Evolutionary conservation across 2,888 invertebrate genomes (phyloP).

Genomic region (Sussaba pulchella): DNA sequence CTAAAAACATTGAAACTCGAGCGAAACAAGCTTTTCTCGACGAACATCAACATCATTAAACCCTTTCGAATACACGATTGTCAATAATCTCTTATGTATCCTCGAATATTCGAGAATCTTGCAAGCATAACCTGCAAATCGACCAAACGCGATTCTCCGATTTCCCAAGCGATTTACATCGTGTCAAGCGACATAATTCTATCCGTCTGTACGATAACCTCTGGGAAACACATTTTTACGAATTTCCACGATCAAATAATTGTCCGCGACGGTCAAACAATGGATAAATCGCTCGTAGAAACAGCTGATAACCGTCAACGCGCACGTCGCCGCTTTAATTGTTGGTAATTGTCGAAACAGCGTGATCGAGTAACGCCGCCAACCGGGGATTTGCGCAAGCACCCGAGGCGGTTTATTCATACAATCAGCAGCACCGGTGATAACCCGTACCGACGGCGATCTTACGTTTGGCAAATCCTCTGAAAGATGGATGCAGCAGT

Average conservation of each 20-base stretch:
- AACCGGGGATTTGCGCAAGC: no score
- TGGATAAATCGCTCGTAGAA: no score
- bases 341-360: no score
- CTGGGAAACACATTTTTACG: background rate
- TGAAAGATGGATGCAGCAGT: constrained; percentile 1
- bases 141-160: background rate
- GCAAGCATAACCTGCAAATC: background rate
- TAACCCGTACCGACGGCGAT: constrained; percentile 12
- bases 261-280: background rate
- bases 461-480: background rate
- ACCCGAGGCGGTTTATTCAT: background rate
- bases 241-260: background rate
- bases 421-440: background rate
- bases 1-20: background rate
- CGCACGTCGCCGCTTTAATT: no score
- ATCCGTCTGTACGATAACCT: background rate
- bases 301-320: no score
- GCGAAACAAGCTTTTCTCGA: constrained; percentile 47
- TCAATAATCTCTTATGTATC: background rate
- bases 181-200: background rate
- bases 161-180: background rate
- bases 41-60: constrained; percentile 45
- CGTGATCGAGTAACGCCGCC: no score
- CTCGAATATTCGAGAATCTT: background rate
- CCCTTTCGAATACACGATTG: background rate